These are phyloP conservation scores for Andricus quercusramuli DNA, from an alignment of 2,888 invertebrate genomes.

Conservation along the genomic window DNA sequence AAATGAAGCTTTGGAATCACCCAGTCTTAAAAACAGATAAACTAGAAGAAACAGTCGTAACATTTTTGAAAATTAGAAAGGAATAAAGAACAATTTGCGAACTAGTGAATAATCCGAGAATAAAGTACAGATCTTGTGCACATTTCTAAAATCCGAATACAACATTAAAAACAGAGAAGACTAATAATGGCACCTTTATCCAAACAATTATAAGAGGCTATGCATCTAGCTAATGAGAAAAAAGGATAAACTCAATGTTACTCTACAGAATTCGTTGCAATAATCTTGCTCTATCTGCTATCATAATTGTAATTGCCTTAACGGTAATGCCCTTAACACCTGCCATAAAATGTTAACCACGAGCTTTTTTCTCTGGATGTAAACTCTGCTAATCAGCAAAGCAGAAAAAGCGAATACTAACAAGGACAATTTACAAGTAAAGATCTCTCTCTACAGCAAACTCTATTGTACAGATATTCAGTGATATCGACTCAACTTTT, in stretches of 20 bases:
- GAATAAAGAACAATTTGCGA: not conserved
- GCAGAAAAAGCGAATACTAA: slow-evolving; percentile 13
- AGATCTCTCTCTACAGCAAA: not conserved
- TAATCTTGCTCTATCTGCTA: slow-evolving; percentile 16
- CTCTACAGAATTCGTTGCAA: not conserved
- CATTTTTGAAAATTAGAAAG: not conserved
- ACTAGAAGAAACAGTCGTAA: not conserved
- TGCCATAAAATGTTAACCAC: slow-evolving; percentile 12
- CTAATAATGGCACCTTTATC: slow-evolving; percentile 33
- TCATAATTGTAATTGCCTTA: slow-evolving; percentile 20
- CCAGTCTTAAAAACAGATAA: not conserved
- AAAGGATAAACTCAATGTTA: slow-evolving; percentile 5
- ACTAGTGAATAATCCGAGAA: not conserved
- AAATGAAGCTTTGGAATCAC: not conserved
- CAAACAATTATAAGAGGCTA: slow-evolving; percentile 22
- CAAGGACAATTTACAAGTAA: slow-evolving; percentile 16
- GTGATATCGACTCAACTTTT: slow-evolving; percentile 5
- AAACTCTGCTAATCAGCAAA: slow-evolving; percentile 16
- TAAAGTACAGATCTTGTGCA: not conserved
- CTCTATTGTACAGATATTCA: not conserved
- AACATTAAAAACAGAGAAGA: slow-evolving; percentile 12
- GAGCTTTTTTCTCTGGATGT: not conserved
- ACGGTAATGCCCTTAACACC: slow-evolving; percentile 10
- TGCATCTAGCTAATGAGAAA: slow-evolving; percentile 19
- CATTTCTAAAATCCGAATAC: slow-evolving; percentile 4